Evolutionary conservation across 2,888 invertebrate species (phyloP), one percentile per base, ranked within the genome.

Genomic region (Lamellibrachia satsuma): DNA sequence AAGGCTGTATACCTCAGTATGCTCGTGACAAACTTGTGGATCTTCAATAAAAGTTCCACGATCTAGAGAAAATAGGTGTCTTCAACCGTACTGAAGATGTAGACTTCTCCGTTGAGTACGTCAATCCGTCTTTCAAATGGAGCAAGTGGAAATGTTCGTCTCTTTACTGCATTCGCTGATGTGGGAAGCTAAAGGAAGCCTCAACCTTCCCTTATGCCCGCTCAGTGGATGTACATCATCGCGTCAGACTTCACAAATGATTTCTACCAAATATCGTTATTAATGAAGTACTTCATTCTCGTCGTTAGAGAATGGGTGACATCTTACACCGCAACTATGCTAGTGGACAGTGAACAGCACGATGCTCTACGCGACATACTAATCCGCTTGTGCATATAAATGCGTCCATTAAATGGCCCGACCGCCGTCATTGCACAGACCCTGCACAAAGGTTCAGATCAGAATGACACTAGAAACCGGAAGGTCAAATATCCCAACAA

Each of bases 1-100:
- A 95, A 92, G 94, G 94, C 22, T 75, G 94, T 6, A 55, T 94
- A 8, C 94, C 94, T 3, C 94, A 94, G 57, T 94, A 95, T 91
- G 91, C 94, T 27, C 91, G 93, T 2, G 93, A 94, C 90, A 93
- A 93, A 51, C 92, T 94, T 1, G 93, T 92, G 3, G 93, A 94
- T 90, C 92, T 95, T 11, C 94, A 94, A 92, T 52, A 93, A 9
- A 94, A 93, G 52, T 94, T 93, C 93, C 93, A 94, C 92, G 94
- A 94, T n/a, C 93, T 95, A 11, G 95, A 95, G 92, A 9, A 51
- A 0, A n/a, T 93, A 39, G 93, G 94, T n/a, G 94, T 95, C 1
- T 94, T 94, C 60, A 60, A 52, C 6, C 75, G 91, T 9, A 94
- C 94, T 27, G 94, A 94, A 92, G 93, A 93, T 92, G 90, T 93